A percentile compares a stretch with the other conserved stretches of the same genome.
Conservation (phyloP, 1,140 invertebrate species). For the Araneus ventricosus region DNA sequence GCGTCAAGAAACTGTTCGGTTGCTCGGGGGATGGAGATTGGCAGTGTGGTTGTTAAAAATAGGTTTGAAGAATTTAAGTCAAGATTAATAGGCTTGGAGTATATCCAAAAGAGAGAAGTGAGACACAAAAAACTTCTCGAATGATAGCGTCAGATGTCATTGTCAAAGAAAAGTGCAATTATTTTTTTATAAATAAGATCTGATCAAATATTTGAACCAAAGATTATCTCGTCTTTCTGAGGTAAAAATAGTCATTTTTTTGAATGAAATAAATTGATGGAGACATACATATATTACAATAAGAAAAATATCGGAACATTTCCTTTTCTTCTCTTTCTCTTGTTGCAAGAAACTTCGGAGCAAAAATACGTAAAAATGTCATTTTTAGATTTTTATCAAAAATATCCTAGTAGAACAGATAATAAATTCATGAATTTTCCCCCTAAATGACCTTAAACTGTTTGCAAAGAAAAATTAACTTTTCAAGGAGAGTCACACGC, state of each 20-base stretch:
- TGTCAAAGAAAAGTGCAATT: background rate
- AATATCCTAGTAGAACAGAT: too few species aligned
- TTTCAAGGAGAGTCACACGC: too few species aligned
- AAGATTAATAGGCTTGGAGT: conserved; percentile 3
- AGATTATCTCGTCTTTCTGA: background rate
- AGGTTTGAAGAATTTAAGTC: background rate
- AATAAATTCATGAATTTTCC: too few species aligned
- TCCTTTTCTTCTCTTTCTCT: too few species aligned
- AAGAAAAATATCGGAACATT: too few species aligned
- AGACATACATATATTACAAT: too few species aligned
- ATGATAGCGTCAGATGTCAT: background rate
- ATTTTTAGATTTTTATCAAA: too few species aligned
- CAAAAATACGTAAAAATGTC: too few species aligned
- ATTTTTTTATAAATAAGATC: background rate
- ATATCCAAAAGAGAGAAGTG: background rate
- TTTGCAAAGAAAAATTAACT: too few species aligned
- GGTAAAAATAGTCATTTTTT: background rate
- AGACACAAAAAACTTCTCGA: background rate
- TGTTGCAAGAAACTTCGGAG: too few species aligned
- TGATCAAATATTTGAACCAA: background rate
- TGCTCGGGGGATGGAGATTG: background rate
- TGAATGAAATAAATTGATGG: too few species aligned
- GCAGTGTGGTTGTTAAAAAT: background rate
- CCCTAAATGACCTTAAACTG: too few species aligned
- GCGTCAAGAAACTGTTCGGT: background rate